These are phyloP conservation scores for Hyles lineata DNA, from an alignment of 2,888 invertebrate genomes.

Conservation along the genomic window DNA sequence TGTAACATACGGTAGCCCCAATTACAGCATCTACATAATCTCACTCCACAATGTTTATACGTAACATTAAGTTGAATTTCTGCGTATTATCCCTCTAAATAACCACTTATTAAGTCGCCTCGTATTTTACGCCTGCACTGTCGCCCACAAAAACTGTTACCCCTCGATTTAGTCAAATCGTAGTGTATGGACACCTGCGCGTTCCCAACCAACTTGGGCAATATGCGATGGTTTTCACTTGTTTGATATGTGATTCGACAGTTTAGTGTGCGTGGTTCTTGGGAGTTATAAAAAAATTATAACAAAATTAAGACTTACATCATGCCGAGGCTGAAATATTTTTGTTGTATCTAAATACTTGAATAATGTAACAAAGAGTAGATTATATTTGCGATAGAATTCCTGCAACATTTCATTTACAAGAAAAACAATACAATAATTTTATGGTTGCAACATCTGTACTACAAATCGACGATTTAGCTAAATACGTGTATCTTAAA, in stretches of 20 bases:
- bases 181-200: constrained; percentile 72
- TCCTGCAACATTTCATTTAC: too few species aligned
- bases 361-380: too few species aligned
- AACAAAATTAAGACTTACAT: too few species aligned
- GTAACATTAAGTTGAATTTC: constrained; percentile 60
- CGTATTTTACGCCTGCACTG: constrained; percentile 72
- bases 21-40: constrained; percentile 44
- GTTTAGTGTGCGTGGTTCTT: constrained; percentile 41
- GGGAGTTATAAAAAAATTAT: background rate
- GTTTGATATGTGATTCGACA: constrained; percentile 41
- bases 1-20: background rate
- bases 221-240: constrained; percentile 59
- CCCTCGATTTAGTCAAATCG: constrained; percentile 57
- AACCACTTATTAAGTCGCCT: constrained; percentile 78
- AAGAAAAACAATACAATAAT: too few species aligned
- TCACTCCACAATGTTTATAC: constrained; percentile 48
- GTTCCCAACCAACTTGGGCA: constrained; percentile 74
- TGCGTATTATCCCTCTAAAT: constrained; percentile 67
- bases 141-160: constrained; percentile 72
- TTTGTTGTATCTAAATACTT: too few species aligned
- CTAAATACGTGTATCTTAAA: too few species aligned
- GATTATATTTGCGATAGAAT: too few species aligned
- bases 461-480: too few species aligned
- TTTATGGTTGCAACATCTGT: too few species aligned
- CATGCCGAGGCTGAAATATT: too few species aligned